Evolutionary conservation across 2,888 invertebrate species (phyloP).

Genomic region (Ganaspis brasiliensis): DNA sequence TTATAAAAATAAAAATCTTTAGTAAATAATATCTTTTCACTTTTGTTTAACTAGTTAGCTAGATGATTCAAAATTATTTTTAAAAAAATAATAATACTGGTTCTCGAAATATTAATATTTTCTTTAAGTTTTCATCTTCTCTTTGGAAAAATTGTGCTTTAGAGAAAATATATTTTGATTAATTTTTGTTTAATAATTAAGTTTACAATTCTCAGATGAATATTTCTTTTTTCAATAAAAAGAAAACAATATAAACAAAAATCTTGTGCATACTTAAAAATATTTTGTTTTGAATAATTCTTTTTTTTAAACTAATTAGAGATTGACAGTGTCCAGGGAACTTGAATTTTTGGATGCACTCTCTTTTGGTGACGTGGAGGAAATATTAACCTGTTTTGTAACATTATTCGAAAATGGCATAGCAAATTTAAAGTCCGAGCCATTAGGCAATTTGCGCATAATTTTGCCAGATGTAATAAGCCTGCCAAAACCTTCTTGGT

Average conservation of each 20-base stretch:
- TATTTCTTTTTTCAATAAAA: not conserved
- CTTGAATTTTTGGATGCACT: conserved; percentile 73
- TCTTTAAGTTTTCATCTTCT: conserved; percentile 22
- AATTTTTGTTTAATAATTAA: conserved; percentile 5
- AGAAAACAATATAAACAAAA: too few species aligned
- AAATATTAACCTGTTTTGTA: conserved; percentile 75
- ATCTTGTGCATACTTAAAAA: not conserved
- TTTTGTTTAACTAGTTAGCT: conserved; percentile 1
- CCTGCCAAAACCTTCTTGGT: conserved; percentile 98
- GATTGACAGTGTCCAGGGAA: conserved; percentile 76
- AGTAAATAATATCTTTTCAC: conserved; percentile 10
- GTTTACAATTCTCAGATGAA: not conserved
- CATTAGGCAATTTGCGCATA: conserved; percentile 92
- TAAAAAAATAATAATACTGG: conserved; percentile 32
- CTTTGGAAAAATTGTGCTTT: conserved; percentile 36
- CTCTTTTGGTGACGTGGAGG: conserved; percentile 78
- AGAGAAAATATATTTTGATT: conserved; percentile 40
- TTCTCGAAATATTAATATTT: not conserved
- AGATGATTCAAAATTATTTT: conserved; percentile 14
- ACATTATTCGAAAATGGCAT: conserved; percentile 82
- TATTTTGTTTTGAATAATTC: not conserved
- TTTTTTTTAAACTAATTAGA: conserved; percentile 65
- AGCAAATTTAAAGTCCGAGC: conserved; percentile 88
- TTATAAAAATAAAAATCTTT: conserved; percentile 41
- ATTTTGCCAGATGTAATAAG: conserved; percentile 98